These are phyloP conservation scores for Drosophila leontia DNA, from an alignment of 1,140 invertebrate species.

Conservation along the genomic window DNA sequence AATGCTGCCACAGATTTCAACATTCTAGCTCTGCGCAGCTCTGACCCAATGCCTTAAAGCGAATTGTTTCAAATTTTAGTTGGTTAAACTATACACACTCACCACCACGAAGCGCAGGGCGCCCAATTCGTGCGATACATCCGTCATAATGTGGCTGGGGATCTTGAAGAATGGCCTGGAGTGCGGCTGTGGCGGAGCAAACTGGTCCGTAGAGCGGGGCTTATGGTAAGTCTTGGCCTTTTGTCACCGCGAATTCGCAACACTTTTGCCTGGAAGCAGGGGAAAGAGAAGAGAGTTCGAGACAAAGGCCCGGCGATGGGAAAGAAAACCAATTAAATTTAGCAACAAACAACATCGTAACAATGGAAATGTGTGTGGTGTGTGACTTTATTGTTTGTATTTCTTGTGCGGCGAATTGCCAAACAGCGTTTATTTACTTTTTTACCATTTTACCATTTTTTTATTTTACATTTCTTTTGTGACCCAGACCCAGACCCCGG, in stretches of 20 bases:
- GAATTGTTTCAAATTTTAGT: not conserved
- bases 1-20: no score
- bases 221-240: not conserved
- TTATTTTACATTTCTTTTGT: conserved; percentile 71
- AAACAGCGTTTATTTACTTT: conserved; percentile 46
- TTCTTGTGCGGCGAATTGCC: conserved; percentile 53
- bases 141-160: conserved; percentile 68
- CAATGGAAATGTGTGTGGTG: conserved; percentile 39
- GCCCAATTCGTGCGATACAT: conserved; percentile 82
- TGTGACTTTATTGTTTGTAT: conserved; percentile 5
- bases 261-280: conserved; percentile 34
- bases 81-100: conserved; percentile 42
- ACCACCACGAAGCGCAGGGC: conserved; percentile 82
- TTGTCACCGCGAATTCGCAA: conserved; percentile 22
- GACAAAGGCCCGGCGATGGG: conserved; percentile 31
- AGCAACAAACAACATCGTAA: conserved; percentile 47
- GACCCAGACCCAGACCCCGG: conserved; percentile 47
- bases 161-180: conserved; percentile 53
- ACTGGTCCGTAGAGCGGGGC: conserved; percentile 34
- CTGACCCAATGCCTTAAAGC: not conserved
- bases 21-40: not conserved
- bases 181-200: not conserved
- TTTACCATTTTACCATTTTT: conserved; percentile 45
- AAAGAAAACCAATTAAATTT: conserved; percentile 56
- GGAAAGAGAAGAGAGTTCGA: conserved; percentile 18